Evolutionary conservation across 2,888 invertebrate species (phyloP).

Genomic region (Baronia brevicornis): DNA sequence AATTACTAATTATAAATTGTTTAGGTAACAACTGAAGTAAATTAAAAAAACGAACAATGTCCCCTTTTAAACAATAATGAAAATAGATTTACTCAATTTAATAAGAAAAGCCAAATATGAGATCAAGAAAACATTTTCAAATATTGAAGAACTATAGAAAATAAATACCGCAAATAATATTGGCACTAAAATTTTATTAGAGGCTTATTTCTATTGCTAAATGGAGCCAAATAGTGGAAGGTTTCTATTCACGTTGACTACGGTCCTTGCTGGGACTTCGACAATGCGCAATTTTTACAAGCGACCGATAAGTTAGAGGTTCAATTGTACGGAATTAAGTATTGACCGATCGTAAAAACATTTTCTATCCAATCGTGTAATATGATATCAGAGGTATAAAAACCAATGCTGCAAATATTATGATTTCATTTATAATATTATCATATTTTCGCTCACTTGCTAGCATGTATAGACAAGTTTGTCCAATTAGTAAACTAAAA

Average conservation of each 20-base stretch:
- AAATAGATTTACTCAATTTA: too few species aligned
- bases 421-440: too few species aligned
- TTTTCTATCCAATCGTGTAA: constrained; percentile 23
- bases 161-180: constrained; percentile 15
- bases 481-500: too few species aligned
- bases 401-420: too few species aligned
- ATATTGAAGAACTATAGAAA: constrained; percentile 9
- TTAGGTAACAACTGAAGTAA: too few species aligned
- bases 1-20: too few species aligned
- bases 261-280: constrained; percentile 27
- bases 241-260: constrained; percentile 30
- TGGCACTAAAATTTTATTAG: constrained; percentile 17
- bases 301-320: constrained; percentile 44
- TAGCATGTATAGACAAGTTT: too few species aligned
- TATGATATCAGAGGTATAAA: constrained; percentile 19
- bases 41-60: too few species aligned
- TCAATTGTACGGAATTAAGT: constrained; percentile 62
- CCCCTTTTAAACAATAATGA: too few species aligned
- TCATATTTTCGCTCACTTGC: too few species aligned
- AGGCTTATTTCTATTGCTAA: constrained; percentile 14
- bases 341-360: constrained; percentile 36
- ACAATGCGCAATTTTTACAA: constrained; percentile 48
- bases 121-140: too few species aligned
- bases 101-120: too few species aligned
- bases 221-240: constrained; percentile 15